Base-by-base conservation (phyloP, 2,888 invertebrate species). In the Pollenia labialis region DNA sequence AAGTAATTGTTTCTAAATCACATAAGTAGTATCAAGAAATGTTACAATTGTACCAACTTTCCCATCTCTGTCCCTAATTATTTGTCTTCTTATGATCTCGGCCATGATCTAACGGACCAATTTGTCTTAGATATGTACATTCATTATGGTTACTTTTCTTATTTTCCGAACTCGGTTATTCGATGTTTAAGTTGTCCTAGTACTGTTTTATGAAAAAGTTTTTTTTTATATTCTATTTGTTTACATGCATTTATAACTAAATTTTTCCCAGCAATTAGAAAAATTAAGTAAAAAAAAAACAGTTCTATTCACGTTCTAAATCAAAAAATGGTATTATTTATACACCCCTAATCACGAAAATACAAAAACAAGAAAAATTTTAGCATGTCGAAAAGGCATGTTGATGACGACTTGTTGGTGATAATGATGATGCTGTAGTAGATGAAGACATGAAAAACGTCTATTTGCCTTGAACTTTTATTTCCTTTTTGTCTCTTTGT, bases 381-480 rank as follows among this genome's bases (percentile, higher is more conserved):
- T 12, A 50, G 44, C 68, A 54, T 62, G 54, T 56, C 69, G 54
- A 54, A 69, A 62, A 69, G 54, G 69, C 69, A 76, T 76, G 76
- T 23, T 71, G 62, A 71, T 75, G 69, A 71, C 42, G 62, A 71
- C 32, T 32, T 74, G 48, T 60, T 66, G 46, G 32, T 64, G 64
- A 64, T 81, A 48, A 75, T 69, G 74, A 75, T 56, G 46, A 69
- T 75, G 64, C 18, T 66, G 40, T 50, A 58, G 42, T 54, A 40
- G 50, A 50, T 68, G 60, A 60, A 75, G 75, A 54, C 60, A 52
- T 69, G 66, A 77, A 80, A 69, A 85, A 85, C 80, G 74, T 69
- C 32, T 66, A 74, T 86, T 83, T 81, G 83, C 86, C 86, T 87
- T 87, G 86, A 87, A 87, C 85, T 85, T 85, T 85, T 85, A 79